Conservation (phyloP, 1,140 invertebrate genomes). For the Eupristina koningsbergeri region DNA sequence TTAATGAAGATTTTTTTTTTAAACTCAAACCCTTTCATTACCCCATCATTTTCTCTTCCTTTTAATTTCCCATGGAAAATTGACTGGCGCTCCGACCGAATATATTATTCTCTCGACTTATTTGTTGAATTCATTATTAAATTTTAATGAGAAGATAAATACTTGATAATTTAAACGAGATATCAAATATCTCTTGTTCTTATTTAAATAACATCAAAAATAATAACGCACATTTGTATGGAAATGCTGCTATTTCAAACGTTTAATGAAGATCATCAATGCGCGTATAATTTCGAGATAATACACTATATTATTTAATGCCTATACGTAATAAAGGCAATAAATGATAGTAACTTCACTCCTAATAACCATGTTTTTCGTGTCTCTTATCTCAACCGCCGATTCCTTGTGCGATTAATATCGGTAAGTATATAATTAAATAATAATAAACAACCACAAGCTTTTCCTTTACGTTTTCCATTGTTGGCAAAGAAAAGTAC, state of each 20-base stretch:
- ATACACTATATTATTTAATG: neutral
- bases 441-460: neutral
- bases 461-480: neutral
- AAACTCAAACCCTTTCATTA: neutral
- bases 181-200: too few relatives aligned
- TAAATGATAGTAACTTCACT: neutral
- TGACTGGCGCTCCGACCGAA: too few relatives aligned
- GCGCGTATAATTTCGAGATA: neutral
- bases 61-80: neutral
- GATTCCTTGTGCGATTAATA: neutral
- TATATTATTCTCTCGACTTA: too few relatives aligned
- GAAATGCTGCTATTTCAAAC: too few relatives aligned
- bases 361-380: neutral
- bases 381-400: neutral
- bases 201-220: too few relatives aligned
- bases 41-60: neutral
- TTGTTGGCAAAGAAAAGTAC: neutral
- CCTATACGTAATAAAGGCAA: neutral
- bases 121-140: too few relatives aligned
- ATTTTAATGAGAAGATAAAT: too few relatives aligned
- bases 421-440: constrained; percentile 7
- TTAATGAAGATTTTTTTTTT: constrained; percentile 22
- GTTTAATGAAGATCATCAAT: neutral
- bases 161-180: too few relatives aligned
- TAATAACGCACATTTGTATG: too few relatives aligned